Evolutionary conservation across 2,797 vertebrate genomes (phyloP), one percentile per base, ranked within the genome.

Genomic region (Argya squamiceps): DNA sequence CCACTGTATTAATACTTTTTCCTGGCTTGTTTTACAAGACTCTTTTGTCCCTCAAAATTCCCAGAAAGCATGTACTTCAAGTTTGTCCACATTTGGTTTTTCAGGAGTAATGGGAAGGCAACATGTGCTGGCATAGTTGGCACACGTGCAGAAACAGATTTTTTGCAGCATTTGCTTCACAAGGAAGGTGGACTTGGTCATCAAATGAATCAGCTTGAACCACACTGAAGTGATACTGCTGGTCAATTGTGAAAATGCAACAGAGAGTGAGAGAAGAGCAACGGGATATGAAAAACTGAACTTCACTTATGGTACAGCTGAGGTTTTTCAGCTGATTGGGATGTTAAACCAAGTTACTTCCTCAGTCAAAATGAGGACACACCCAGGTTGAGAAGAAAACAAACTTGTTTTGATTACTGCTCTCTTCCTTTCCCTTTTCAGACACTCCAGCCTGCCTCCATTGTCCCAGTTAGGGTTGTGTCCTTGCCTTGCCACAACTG

Each of bases 371-470:
- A 88, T 0, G 56, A 69, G 73, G 65, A 83, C 87, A 96, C 96
- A 96, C 96, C 95, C 95, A 92, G 59, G 22, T 26, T 70, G n/a
- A 95, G 89, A 95, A 50, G 58, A 96, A 97, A 95, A 94, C 88
- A 97, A 97, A 71, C 84, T 95, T 96, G 95, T 97, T 97, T 97
- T 97, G 82, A 82, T 82, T 67, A 69, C 53, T 73, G 21, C 67
- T 69, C 63, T 88, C 81, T 78, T 95, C 62, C 86, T 96, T 96
- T 93, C 81, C 50, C 76, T 97, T 96, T 92, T 84, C 53, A 87
- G 84, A 52, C 41, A 55, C 80, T 71, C 50, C 43, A 73, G 58
- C 10, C 34, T 60, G 63, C 36, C 64, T 85, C 29, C 39, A 65
- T 75, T 88, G 56, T 75, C 77, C 84, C 29, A 49, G 32, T 70